Base-by-base conservation (phyloP, 1,140 invertebrate genomes). In the Chlorops oryzae region DNA sequence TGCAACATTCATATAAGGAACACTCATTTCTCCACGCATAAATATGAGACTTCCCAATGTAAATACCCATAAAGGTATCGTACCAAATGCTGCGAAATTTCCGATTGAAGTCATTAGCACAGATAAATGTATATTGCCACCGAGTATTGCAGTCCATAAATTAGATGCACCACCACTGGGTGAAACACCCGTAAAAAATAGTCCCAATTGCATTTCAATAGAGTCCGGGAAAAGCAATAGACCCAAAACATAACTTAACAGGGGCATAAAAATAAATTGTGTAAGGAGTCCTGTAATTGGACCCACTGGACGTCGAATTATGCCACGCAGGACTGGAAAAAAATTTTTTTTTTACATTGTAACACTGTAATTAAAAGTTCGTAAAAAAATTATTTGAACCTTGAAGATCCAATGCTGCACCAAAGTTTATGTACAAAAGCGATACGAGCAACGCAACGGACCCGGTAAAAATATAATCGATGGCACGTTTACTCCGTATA, bases 11-110 rank as follows among this genome's bases (percentile, higher is more conserved):
- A 56, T 50, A 70, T 92, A 96, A 0, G 93, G 94, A 15, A 96
- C 83, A n/a, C 67, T 73, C 2, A 92, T 76, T 37, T 82, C 73
- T 0, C 78, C 82, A 52, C 80, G 76, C 1, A 75, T 70, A 62
- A 90, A 87, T 7, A 94, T 82, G 10, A 82, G 75, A 52, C 77
- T 78, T 0, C 92, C 92, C 17, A 96, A 76, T 0, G 90, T 88
- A 65, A 93, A 91, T 24, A 95, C 74, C 93, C 93, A 97, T 2
- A 91, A 68, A 0, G 93, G 93, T 80, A 97, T 93, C 77, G 94
- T 87, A 89, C 88, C 84, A 68, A 92, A 86, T 3, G 88, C 81
- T 25, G 81, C 79, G 13, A 91, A 57, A 5, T 86, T 92, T 46
- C 87, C 88, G 50, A 94, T 78, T 37, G 90, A 85, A 0, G 92